Percentiles rank a stretch among this genome's conserved stretches.
Evolutionary conservation across 2,113 vertebrate species (phyloP).

Genomic region (Megaceryle maxima): DNA sequence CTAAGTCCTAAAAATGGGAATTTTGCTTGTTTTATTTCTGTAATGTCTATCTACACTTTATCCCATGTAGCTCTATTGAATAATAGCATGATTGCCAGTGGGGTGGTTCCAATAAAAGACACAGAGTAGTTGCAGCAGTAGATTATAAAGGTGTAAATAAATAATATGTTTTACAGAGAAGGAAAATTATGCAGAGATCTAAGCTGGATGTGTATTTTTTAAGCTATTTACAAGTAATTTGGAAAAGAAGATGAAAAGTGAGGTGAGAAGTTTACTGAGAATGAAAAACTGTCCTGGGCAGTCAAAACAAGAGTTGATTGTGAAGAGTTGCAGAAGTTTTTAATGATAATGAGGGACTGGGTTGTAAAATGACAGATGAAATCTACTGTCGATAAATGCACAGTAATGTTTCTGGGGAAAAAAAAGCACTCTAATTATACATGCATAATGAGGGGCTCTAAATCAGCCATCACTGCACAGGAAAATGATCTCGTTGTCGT

Average conservation of each 20-base stretch:
- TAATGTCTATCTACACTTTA: background rate
- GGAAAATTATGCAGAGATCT: background rate
- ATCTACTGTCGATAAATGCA: constrained; percentile 31
- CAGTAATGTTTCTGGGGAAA: constrained; percentile 30
- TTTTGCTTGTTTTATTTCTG: background rate
- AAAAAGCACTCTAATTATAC: constrained; percentile 47
- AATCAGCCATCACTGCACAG: constrained; percentile 34
- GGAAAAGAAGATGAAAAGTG: background rate
- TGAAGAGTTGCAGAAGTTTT: constrained; percentile 43
- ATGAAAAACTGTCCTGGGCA: background rate
- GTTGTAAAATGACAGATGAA: constrained; percentile 34
- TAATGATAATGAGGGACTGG: constrained; percentile 14
- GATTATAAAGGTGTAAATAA: constrained; percentile 3
- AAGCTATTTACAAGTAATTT: background rate
- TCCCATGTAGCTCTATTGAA: background rate
- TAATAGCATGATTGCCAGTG: background rate
- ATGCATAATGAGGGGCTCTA: constrained; percentile 60
- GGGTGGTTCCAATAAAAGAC: background rate
- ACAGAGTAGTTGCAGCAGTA: background rate
- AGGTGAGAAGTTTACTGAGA: constrained; percentile 17
- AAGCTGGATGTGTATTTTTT: background rate
- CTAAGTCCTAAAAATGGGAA: background rate
- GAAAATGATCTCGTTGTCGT: background rate
- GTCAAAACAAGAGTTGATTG: constrained; percentile 12
- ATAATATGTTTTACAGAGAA: background rate